These are phyloP conservation scores for Rhinolophus sinicus DNA, from an alignment of 2,113 vertebrate species.

Conservation along the genomic window DNA sequence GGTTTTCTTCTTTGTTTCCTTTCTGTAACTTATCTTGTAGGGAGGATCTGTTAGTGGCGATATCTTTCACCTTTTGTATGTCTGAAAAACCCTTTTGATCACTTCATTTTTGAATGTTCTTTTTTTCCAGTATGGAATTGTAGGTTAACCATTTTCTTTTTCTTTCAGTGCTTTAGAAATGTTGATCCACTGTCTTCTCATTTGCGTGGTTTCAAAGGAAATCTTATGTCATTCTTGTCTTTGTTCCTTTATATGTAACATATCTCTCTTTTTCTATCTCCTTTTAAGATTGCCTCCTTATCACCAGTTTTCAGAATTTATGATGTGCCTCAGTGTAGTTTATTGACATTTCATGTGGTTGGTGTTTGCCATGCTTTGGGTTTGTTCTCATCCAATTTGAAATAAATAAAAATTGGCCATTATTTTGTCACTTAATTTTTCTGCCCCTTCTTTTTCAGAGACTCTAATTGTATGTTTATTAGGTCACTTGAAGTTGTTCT, in stretches of 20 bases:
- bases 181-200: background rate
- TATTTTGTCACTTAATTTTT: constrained; percentile 9
- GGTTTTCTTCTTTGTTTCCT: background rate
- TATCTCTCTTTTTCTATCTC: background rate
- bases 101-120: background rate
- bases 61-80: background rate
- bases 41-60: background rate
- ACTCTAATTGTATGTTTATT: background rate
- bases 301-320: background rate
- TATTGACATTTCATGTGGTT: background rate
- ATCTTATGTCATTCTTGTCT: background rate
- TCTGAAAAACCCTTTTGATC: background rate
- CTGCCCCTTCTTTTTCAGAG: background rate
- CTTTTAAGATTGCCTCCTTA: background rate
- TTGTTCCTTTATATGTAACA: background rate
- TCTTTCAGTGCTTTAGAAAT: background rate
- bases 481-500: background rate
- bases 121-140: background rate
- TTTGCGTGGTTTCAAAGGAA: background rate
- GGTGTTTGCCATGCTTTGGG: background rate
- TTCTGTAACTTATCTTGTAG: background rate
- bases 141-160: background rate
- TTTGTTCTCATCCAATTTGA: background rate
- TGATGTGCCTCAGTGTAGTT: background rate
- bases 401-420: background rate